Conservation (phyloP, 2,113 vertebrate genomes). For the Hemibagrus wyckioides region DNA sequence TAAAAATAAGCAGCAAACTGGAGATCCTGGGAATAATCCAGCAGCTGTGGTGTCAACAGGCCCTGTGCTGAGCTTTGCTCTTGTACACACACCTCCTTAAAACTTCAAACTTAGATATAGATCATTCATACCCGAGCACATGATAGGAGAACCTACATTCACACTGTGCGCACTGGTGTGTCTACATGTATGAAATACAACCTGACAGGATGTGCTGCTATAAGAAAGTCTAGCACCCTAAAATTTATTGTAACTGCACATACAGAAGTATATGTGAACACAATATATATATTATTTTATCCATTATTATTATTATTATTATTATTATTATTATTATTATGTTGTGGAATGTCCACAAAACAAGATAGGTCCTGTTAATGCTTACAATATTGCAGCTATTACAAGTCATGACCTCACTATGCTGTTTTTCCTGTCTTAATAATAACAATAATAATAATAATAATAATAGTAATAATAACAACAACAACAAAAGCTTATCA, state of each 20-base stretch:
- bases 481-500: not conserved
- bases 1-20: conserved; percentile 48
- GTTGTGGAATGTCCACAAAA: not conserved
- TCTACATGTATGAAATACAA: not conserved
- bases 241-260: not conserved
- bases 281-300: too few species aligned
- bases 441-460: not conserved
- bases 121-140: not conserved
- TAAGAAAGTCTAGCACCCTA: not conserved
- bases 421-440: not conserved
- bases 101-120: not conserved
- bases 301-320: too few species aligned
- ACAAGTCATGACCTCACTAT: not conserved
- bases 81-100: not conserved
- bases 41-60: conserved; percentile 38
- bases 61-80: conserved; percentile 5
- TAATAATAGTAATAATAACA: not conserved
- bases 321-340: not conserved
- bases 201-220: not conserved
- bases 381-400: not conserved
- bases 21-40: conserved; percentile 46
- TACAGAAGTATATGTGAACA: too few species aligned
- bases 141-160: not conserved
- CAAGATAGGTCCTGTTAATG: not conserved
- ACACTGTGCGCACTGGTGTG: not conserved